Evolutionary conservation across 2,797 vertebrate genomes (phyloP), one percentile per base, ranked within the genome.

Genomic region (Petrocephalus sullivani): DNA sequence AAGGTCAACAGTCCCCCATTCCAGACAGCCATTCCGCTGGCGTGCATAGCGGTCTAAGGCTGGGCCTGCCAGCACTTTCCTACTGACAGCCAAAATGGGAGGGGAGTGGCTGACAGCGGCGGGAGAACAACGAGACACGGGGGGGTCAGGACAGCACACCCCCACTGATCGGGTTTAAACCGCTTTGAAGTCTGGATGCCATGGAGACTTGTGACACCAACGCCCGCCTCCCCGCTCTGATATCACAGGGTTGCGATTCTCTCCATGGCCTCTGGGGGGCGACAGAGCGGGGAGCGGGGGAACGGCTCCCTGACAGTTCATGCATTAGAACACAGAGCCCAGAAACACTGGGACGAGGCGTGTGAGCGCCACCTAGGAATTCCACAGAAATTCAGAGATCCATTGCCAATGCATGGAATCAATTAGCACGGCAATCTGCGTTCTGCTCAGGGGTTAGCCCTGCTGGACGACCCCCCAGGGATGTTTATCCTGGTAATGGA

Each of bases 1-100:
- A 95, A 96, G 92, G 92, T 93, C 94, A 96, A 95, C 84, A 94
- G 56, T 85, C 90, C 1, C 21, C 84, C 33, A 88, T 92, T 94
- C 94, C 93, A 95, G 92, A 85, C 71, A 23, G 87, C 88, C 78
- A 61, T 89, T 89, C 57, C 84, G 78, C 88, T 61, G 85, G 61
- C 41, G 88, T 85, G 91, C 51, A 92, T 89, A 90, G 92, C 93
- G 89, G 90, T 89, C 91, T 89, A 84, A 87, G 51, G 88, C 83
- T 28, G 91, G 93, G 91, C 93, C 93, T 90, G 89, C 37, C 92
- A 90, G 92, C 91, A 91, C 93, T 94, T 91, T 92, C 91, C 28
- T 7, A 85, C 49, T 7, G 51, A 14, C 83, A 16, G 51, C 51
- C 53, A 28, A 85, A 85, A 37, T 54, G 53, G 54, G 83, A 54